A percentile compares a stretch with the other conserved stretches of the same genome.
phyloP scores from a whole-genome alignment of 2,113 vertebrate species.

The Gnathonemus echidnorhynchus region DNA sequence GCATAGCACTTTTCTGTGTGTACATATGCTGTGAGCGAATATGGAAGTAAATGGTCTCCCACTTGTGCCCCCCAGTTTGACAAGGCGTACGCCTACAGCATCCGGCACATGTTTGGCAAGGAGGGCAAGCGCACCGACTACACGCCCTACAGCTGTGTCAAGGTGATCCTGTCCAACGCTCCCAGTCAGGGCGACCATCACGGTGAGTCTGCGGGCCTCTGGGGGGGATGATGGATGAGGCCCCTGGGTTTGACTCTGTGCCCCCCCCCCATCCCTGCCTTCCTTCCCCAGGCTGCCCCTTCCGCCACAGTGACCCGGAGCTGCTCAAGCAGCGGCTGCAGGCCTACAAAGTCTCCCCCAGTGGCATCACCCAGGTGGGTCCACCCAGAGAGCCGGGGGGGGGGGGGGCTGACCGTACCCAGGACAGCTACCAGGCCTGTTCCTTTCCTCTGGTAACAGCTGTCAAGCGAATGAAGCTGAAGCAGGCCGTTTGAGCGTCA shows the following conservation, averaged over 20 bases:
- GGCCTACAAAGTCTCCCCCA: slow-evolving; percentile 73
- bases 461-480: background rate
- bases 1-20: background rate
- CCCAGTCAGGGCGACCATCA: slow-evolving; percentile 93
- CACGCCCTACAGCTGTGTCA: slow-evolving; percentile 95
- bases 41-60: background rate
- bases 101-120: slow-evolving; percentile 92
- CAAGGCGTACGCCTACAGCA: slow-evolving; percentile 89
- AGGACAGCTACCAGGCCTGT: background rate
- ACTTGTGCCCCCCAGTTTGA: slow-evolving; percentile 73
- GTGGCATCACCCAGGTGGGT: slow-evolving; percentile 79
- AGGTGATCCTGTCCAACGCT: slow-evolving; percentile 92
- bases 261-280: background rate
- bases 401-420: too few species aligned
- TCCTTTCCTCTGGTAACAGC: background rate
- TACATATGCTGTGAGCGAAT: background rate
- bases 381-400: too few species aligned
- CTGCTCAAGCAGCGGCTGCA: slow-evolving; percentile 92
- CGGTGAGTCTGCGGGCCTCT: slow-evolving; percentile 65
- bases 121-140: slow-evolving; percentile 95
- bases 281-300: slow-evolving; percentile 78
- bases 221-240: background rate
- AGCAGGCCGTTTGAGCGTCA: background rate
- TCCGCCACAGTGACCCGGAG: slow-evolving; percentile 88
- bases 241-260: background rate